These are phyloP conservation scores for Cinclus cinclus DNA, from an alignment of 2,113 vertebrate species.

Conservation along the genomic window DNA sequence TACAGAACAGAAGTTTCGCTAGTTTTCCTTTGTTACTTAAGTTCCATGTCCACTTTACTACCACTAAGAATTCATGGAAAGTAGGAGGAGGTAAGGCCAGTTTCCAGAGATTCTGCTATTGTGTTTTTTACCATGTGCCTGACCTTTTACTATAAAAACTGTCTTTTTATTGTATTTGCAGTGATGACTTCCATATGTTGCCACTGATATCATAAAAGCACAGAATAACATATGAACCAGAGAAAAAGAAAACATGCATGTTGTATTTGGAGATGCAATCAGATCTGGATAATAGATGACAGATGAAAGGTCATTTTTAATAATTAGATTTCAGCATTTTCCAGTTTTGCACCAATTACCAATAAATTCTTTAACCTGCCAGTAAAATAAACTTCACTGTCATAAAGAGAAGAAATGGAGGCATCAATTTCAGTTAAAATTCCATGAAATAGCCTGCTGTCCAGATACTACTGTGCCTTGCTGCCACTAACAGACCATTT, in stretches of 20 bases:
- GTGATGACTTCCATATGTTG: not conserved
- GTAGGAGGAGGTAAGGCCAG: not conserved
- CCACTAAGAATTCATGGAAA: not conserved
- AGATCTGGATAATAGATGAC: not conserved
- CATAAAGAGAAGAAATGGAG: not conserved
- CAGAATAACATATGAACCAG: not conserved
- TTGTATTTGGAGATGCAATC: not conserved
- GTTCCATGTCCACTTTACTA: not conserved
- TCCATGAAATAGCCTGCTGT: not conserved
- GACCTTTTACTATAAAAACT: not conserved
- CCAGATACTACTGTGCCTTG: not conserved
- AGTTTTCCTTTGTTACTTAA: not conserved
- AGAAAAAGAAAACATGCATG: not conserved
- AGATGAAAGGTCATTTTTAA: not conserved
- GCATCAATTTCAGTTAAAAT: not conserved
- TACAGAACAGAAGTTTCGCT: not conserved
- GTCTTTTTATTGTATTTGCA: not conserved
- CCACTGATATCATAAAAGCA: not conserved
- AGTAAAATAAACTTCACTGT: not conserved
- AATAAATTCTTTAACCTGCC: not conserved
- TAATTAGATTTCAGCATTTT: not conserved
- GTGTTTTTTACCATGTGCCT: not conserved
- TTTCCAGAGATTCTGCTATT: not conserved
- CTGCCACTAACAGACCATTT: not conserved
- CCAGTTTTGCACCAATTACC: not conserved